Conservation (phyloP, 2,113 vertebrate genomes). For the Apodemus speciosus region DNA sequence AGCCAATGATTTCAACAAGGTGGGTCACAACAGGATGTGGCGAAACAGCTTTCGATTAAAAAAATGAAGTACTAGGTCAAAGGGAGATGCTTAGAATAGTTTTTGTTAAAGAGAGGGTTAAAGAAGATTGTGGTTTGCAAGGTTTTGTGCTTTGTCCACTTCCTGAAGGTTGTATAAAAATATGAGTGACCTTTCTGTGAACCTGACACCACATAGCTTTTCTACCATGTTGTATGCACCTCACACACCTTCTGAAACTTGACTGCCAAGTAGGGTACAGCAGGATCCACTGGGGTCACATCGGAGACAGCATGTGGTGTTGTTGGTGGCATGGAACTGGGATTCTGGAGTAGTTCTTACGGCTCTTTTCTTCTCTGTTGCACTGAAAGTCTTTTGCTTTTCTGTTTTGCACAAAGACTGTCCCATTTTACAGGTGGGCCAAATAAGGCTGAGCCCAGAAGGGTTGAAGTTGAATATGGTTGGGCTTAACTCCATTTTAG, state of each 20-base stretch:
- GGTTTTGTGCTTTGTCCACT: not conserved
- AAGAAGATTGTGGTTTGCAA: accelerated
- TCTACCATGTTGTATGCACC: not conserved
- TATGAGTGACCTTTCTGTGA: not conserved
- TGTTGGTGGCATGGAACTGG: no score
- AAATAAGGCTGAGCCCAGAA: not conserved
- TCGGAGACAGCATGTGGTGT: not conserved
- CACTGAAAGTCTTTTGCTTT: not conserved
- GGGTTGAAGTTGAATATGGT: not conserved
- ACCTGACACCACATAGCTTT: not conserved
- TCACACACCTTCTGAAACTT: not conserved
- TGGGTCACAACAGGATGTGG: not conserved
- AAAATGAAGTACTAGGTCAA: not conserved
- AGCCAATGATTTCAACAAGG: not conserved
- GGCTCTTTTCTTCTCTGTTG: not conserved
- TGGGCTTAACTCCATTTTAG: not conserved
- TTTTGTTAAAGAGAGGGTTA: not conserved
- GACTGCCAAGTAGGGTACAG: not conserved
- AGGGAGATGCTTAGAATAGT: not conserved
- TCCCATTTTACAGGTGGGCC: slow-evolving; percentile 1
- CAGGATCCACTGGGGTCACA: accelerated
- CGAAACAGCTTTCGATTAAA: not conserved
- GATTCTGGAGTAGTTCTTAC: not conserved
- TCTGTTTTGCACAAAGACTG: not conserved
- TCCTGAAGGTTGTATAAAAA: not conserved